Evolutionary conservation across 2,797 vertebrate genomes (phyloP).

Genomic region (Chromis chromis): DNA sequence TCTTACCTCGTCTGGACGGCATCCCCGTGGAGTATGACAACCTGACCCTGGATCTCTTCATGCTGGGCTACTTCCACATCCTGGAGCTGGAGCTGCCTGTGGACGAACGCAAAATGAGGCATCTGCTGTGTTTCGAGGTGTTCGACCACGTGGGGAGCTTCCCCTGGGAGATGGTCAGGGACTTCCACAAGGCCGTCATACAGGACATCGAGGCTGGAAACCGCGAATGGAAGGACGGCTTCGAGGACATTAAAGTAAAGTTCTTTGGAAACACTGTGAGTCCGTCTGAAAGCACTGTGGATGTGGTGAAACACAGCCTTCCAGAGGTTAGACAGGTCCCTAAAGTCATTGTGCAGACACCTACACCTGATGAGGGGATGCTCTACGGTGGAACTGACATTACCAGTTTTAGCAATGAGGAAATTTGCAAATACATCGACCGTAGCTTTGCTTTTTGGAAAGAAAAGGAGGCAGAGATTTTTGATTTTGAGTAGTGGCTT

Average conservation of each 20-base stretch:
- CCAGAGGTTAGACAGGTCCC: slow-evolving; percentile 77
- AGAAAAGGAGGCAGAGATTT: slow-evolving; percentile 96
- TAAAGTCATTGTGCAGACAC: slow-evolving; percentile 75
- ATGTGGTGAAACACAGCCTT: slow-evolving; percentile 61
- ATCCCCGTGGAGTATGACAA: slow-evolving; percentile 85
- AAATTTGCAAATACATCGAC: slow-evolving; percentile 95
- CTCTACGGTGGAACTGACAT: slow-evolving; percentile 69
- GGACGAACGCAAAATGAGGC: slow-evolving; percentile 92
- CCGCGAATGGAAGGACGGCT: slow-evolving; percentile 91
- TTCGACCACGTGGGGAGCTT: slow-evolving; percentile 93
- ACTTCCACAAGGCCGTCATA: slow-evolving; percentile 93
- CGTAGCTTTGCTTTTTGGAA: slow-evolving; percentile 99
- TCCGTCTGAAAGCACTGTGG: slow-evolving; percentile 12
- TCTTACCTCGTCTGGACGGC: slow-evolving; percentile 88
- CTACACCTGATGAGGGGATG: slow-evolving; percentile 77
- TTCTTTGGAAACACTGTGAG: slow-evolving; percentile 85
- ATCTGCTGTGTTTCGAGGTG: slow-evolving; percentile 96
- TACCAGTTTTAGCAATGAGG: slow-evolving; percentile 86
- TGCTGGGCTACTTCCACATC: slow-evolving; percentile 98
- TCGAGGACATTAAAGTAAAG: slow-evolving; percentile 92
- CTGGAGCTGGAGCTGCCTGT: slow-evolving; percentile 91
- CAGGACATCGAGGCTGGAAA: slow-evolving; percentile 92
- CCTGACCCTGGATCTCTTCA: slow-evolving; percentile 94
- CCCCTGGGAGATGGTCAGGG: slow-evolving; percentile 90
- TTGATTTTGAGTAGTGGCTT: slow-evolving; percentile 86